Percentiles rank a stretch among this genome's conserved stretches.
These are phyloP conservation scores for Vireo griseus DNA, from an alignment of 2,797 vertebrate species.

Conservation along the genomic window DNA sequence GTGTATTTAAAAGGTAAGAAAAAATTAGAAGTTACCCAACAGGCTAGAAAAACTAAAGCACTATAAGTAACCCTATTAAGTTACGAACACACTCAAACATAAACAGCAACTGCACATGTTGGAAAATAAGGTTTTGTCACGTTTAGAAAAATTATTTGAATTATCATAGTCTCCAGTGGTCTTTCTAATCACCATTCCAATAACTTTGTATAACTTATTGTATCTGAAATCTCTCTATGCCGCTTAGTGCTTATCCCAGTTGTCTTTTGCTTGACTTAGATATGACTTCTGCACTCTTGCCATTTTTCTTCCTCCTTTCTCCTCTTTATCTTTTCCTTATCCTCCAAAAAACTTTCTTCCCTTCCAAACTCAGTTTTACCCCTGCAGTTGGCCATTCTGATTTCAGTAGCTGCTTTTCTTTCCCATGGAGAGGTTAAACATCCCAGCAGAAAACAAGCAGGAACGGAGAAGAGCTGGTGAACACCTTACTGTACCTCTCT, in stretches of 20 bases:
- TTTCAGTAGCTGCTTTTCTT: background rate
- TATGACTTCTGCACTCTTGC: background rate
- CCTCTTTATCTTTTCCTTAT: background rate
- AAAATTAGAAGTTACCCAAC: background rate
- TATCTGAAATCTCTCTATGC: background rate
- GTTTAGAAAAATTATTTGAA: background rate
- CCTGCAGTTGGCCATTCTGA: background rate
- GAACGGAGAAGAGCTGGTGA: background rate
- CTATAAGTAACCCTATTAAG: background rate
- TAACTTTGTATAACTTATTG: background rate
- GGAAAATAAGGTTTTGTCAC: background rate
- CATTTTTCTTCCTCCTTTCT: background rate
- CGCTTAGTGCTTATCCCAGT: background rate
- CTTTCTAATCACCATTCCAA: background rate
- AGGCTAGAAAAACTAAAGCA: background rate
- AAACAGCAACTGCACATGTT: background rate
- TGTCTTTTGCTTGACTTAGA: background rate
- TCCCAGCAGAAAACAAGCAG: background rate
- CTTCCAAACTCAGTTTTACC: background rate
- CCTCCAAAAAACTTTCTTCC: background rate
- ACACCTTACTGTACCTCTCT: background rate
- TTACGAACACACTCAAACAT: background rate
- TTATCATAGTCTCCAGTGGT: background rate
- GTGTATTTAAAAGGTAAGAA: background rate
- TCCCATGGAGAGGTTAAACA: background rate